Evolutionary conservation across 2,113 vertebrate species (phyloP).

Genomic region (Carassius gibelio): DNA sequence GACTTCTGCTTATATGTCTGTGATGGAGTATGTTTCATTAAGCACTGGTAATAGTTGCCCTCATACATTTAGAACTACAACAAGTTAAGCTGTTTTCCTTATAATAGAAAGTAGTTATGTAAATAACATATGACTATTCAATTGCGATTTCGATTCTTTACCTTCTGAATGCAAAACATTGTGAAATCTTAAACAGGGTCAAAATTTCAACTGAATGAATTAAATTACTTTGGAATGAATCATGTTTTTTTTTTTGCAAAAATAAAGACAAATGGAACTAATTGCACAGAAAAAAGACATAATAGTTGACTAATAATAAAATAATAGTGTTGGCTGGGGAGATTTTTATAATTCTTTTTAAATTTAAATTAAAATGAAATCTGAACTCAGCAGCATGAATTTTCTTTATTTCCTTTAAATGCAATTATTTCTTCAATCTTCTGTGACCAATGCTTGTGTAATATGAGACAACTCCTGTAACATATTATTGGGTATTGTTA

Average conservation of each 20-base stretch:
- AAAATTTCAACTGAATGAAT: neutral
- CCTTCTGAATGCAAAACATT: neutral
- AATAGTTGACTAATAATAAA: neutral
- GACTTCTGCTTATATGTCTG: constrained; percentile 15
- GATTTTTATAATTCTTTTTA: neutral
- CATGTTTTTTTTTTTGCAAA: neutral
- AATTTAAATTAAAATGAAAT: neutral
- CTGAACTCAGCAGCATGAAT: neutral
- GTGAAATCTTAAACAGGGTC: neutral
- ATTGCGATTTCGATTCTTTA: neutral
- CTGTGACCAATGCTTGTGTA: neutral
- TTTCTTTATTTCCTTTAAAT: neutral
- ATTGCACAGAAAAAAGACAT: neutral
- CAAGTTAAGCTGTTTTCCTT: neutral
- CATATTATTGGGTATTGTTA: neutral
- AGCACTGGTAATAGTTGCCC: neutral
- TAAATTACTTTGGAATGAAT: neutral
- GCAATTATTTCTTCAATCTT: neutral
- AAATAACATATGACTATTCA: no score
- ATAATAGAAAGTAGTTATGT: no score
- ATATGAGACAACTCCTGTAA: neutral
- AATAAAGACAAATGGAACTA: neutral
- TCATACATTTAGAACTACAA: neutral
- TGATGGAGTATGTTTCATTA: neutral
- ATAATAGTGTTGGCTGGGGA: neutral